Evolutionary conservation across 2,888 invertebrate species (phyloP).

Genomic region (Caenorhabditis sp.): DNA sequence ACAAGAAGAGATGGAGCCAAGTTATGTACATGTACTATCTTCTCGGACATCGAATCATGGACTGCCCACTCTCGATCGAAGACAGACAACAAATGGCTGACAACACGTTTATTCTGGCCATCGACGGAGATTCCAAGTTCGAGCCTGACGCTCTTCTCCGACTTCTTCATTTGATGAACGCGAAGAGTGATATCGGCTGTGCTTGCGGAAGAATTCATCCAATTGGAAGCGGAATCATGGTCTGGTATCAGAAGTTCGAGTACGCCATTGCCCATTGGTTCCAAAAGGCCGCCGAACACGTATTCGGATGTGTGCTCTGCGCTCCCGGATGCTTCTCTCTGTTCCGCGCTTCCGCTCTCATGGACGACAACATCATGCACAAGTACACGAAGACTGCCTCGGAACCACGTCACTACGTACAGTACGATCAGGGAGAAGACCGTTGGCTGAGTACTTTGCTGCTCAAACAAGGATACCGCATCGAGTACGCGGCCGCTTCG

Average conservation of each 20-base stretch:
- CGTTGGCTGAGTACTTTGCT: slow-evolving; percentile 81
- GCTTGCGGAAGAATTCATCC: slow-evolving; percentile 93
- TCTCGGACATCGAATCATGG: slow-evolving; percentile 87
- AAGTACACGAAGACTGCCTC: slow-evolving; percentile 85
- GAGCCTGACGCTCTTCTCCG: slow-evolving; percentile 78
- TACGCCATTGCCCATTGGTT: slow-evolving; percentile 94
- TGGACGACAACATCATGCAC: slow-evolving; percentile 92
- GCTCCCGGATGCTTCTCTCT: slow-evolving; percentile 93
- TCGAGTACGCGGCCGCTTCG: slow-evolving; percentile 81
- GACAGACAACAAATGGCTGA: slow-evolving; percentile 83
- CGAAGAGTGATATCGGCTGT: slow-evolving; percentile 86
- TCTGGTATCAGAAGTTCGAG: slow-evolving; percentile 91
- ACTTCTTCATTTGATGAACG: slow-evolving; percentile 90
- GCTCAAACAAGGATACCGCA: slow-evolving; percentile 81
- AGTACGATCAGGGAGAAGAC: slow-evolving; percentile 88
- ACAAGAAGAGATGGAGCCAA: slow-evolving; percentile 91
- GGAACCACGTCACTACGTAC: slow-evolving; percentile 89
- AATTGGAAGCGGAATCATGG: slow-evolving; percentile 86
- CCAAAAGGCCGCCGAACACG: slow-evolving; percentile 92
- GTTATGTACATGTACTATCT: slow-evolving; percentile 94
- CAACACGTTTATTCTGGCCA: slow-evolving; percentile 88
- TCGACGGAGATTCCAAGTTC: slow-evolving; percentile 93
- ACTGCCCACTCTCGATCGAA: slow-evolving; percentile 81
- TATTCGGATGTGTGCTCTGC: slow-evolving; percentile 91
- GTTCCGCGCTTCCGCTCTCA: slow-evolving; percentile 87